phyloP scores from a whole-genome alignment of 2,113 vertebrate species.

The Cyphomyrus discorhynchus region DNA sequence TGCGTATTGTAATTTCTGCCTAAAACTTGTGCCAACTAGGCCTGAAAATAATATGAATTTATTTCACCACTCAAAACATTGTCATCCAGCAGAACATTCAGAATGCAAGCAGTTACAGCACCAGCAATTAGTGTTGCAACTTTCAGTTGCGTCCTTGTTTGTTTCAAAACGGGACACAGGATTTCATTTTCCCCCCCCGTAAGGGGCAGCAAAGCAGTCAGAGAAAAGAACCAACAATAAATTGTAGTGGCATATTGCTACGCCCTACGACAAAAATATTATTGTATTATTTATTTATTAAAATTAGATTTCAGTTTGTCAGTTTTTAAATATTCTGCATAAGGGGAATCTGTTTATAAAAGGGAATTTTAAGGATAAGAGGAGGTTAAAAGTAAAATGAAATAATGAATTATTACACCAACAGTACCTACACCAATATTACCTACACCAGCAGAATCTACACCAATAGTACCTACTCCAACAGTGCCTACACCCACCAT shows the following conservation, averaged over 20 bases:
- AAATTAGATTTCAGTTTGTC: not conserved
- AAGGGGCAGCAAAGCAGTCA: no score
- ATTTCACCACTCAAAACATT: not conserved
- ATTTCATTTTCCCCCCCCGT: not conserved
- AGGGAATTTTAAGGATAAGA: not conserved
- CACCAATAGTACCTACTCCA: not conserved
- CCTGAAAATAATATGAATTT: not conserved
- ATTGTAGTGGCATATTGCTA: no score
- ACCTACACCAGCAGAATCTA: not conserved
- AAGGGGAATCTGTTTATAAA: not conserved
- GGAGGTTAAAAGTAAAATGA: not conserved
- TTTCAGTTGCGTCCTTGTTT: not conserved
- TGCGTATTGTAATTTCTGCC: no score
- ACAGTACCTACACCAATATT: not conserved
- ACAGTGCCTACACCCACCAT: not conserved
- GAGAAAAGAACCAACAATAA: no score
- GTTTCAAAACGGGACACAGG: not conserved
- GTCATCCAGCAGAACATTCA: not conserved
- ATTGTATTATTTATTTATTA: not conserved
- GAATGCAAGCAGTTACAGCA: not conserved
- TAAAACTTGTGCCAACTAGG: no score
- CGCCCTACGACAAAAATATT: not conserved
- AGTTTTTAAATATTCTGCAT: not conserved
- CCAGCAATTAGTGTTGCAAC: not conserved
- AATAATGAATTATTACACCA: not conserved